Percentiles rank a stretch among this genome's conserved stretches.
Evolutionary conservation across 2,888 invertebrate species (phyloP).

Genomic region (Zootermopsis nevadensis): DNA sequence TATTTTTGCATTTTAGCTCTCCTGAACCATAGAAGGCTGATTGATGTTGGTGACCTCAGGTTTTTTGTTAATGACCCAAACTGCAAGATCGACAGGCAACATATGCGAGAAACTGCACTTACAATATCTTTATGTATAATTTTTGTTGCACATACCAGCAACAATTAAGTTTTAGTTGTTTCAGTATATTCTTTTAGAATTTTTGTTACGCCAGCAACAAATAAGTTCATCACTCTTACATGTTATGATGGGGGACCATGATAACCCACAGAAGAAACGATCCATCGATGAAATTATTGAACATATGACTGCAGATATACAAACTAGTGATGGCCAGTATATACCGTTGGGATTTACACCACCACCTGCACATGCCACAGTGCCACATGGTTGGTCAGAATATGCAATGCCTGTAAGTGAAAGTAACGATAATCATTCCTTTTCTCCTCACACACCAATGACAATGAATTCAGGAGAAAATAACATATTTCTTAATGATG

Average conservation of each 20-base stretch:
- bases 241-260: constrained; percentile 40
- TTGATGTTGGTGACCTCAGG: background rate
- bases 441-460: constrained; percentile 38
- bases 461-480: constrained; percentile 38
- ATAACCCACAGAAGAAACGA: constrained; percentile 45
- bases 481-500: constrained; percentile 43
- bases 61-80: background rate
- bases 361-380: constrained; percentile 57
- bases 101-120: background rate
- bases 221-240: background rate
- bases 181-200: background rate
- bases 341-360: constrained; percentile 67
- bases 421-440: constrained; percentile 31
- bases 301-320: constrained; percentile 70
- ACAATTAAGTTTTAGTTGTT: background rate
- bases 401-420: constrained; percentile 55
- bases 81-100: background rate
- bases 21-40: background rate
- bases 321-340: constrained; percentile 68
- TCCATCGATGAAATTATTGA: constrained; percentile 68
- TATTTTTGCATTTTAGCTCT: background rate
- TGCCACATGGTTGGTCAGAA: constrained; percentile 60
- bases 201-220: background rate
- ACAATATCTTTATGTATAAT: too few species aligned
- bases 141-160: too few species aligned